Conservation (phyloP, 2,113 vertebrate genomes). For the Entelurus aequoreus region DNA sequence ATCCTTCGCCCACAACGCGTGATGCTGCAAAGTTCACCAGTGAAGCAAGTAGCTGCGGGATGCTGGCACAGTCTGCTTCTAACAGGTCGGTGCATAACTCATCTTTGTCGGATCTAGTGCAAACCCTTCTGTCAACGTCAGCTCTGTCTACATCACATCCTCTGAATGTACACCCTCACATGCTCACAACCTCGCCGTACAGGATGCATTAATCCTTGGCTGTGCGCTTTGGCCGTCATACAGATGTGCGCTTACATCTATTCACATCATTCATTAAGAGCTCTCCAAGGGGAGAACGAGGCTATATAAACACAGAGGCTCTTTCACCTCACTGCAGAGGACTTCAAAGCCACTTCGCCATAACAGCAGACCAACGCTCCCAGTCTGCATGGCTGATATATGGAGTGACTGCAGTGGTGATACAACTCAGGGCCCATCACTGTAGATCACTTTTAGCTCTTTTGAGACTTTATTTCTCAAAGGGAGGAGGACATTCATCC, state of each 20-base stretch:
- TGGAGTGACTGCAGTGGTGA: slow-evolving; percentile 48
- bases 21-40: slow-evolving; percentile 14
- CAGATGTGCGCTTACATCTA: slow-evolving; percentile 56
- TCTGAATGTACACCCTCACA: slow-evolving; percentile 15
- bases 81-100: slow-evolving; percentile 38
- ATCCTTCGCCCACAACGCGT: slow-evolving; percentile 48
- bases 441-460: slow-evolving; percentile 66
- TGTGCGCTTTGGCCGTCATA: slow-evolving; percentile 41
- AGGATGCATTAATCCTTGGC: slow-evolving; percentile 28
- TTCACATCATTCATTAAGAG: slow-evolving; percentile 68
- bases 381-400: slow-evolving; percentile 64
- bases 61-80: slow-evolving; percentile 45
- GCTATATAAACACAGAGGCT: slow-evolving; percentile 71
- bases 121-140: not conserved
- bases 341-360: slow-evolving; percentile 70
- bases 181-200: slow-evolving; percentile 23
- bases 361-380: slow-evolving; percentile 62
- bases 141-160: not conserved
- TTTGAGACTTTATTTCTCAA: slow-evolving; percentile 52
- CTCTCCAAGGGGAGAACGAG: slow-evolving; percentile 58
- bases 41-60: slow-evolving; percentile 38
- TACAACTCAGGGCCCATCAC: slow-evolving; percentile 50
- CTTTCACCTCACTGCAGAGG: slow-evolving; percentile 67
- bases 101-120: not conserved
- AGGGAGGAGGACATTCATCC: slow-evolving; percentile 61